phyloP scores from a whole-genome alignment of 2,888 invertebrate species.

The Sesamia inferens region DNA sequence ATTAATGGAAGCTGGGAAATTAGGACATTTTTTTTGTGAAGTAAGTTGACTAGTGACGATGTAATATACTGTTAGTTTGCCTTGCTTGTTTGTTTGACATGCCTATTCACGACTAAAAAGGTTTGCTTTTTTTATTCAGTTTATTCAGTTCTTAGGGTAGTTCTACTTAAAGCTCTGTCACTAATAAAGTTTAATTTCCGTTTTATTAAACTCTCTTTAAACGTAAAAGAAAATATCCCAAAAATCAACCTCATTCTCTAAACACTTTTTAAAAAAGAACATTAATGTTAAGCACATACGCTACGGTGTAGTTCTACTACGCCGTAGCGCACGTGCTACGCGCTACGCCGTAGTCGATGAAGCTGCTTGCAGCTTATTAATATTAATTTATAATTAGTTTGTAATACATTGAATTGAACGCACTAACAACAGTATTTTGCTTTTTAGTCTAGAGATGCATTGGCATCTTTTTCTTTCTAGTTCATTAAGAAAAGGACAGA shows the following conservation, averaged over 20 bases:
- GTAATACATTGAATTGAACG: conserved; percentile 9
- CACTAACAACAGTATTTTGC: neutral
- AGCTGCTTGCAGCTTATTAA: conserved; percentile 7
- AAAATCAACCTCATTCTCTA: conserved; percentile 20
- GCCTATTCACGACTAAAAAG: no score
- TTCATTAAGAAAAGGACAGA: no score
- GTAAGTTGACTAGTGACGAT: conserved; percentile 3
- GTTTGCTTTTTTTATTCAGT: no score
- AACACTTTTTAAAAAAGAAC: conserved; percentile 15
- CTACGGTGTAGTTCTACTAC: neutral
- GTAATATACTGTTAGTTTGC: conserved; percentile 18
- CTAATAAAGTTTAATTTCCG: neutral
- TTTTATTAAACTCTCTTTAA: neutral
- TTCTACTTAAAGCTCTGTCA: neutral
- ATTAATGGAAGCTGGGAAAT: conserved; percentile 41
- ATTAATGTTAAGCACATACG: conserved; percentile 3
- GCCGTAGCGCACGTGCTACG: conserved; percentile 42
- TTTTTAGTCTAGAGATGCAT: no score
- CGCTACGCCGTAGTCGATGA: conserved; percentile 42
- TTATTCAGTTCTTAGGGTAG: neutral
- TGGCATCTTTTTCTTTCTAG: no score
- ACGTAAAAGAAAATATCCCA: conserved; percentile 8
- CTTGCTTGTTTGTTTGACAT: no score
- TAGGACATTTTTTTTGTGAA: neutral
- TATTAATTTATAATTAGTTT: conserved; percentile 51